Evolutionary conservation across 64 coral and sea anemone genomes (phyloP), one percentile per base, ranked within the genome.

Genomic region (Porites australiensis): DNA sequence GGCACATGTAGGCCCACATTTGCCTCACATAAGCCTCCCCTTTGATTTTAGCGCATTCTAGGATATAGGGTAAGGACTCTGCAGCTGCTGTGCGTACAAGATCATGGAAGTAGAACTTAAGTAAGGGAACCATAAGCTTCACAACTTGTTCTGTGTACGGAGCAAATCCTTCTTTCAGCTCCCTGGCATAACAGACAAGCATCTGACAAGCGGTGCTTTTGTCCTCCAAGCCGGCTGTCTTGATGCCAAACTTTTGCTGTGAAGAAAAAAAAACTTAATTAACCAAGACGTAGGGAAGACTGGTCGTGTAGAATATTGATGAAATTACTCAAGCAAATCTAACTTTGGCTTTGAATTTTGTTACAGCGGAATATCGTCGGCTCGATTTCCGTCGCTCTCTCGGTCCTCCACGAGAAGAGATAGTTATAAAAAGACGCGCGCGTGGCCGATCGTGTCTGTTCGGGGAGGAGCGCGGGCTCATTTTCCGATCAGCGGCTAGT

Each of bases 191-290:
- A 66, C 94, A 93, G 19, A 99, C 98, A 20, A 99, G 74, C 98
- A 99, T 99, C 52, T 99, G 98, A 81, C 98, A 99, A 0, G 98
- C 98, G 58, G 98, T 99, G 70, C 98, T 99, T 62, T 98, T 98
- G 87, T 99, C 98, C 79, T 99, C 98, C 12, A 99, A 73, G 18
- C 98, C 98, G 6, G 93, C 98, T 27, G 98, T 99, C 50, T 99
- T 99, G 87, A 99, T 99, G n/a, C 98, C 98, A 72, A 99, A 99
- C 50, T 95, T 99, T 99, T 99, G 98, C 98, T 99, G 77, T 37
- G 8, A 60, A 14, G 2, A 37, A 13, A 19, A 82, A 43, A 45
- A 7, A 55, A 89, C 48, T 7, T 1, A 57, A 57, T 9, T 12
- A 57, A 57, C 27, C 1, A 37, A 37, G 27, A 37, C 27, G 27